A percentile compares a stretch with the other conserved stretches of the same genome.
phyloP scores from a whole-genome alignment of 2,888 invertebrate genomes.

The Chymomyza caudatula region DNA sequence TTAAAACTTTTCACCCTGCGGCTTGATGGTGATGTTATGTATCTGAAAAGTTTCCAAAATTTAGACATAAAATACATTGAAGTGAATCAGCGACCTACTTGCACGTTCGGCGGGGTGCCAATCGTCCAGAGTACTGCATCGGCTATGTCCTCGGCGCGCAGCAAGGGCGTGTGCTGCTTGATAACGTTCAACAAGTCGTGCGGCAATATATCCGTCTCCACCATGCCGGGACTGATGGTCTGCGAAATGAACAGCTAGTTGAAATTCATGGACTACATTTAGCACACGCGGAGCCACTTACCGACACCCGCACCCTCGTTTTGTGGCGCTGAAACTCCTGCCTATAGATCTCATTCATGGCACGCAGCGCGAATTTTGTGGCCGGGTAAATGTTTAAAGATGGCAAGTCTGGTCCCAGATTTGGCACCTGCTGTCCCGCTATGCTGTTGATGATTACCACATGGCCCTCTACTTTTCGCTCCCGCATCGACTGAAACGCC shows the following conservation, averaged over 20 bases:
- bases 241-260: conserved; percentile 27
- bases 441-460: conserved; percentile 79
- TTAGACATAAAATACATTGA: neutral
- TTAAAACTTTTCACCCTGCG: conserved; percentile 75
- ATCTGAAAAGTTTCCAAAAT: conserved; percentile 47
- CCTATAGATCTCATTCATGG: conserved; percentile 77
- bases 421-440: conserved; percentile 76
- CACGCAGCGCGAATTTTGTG: conserved; percentile 77
- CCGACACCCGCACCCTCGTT: conserved; percentile 75
- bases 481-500: conserved; percentile 79
- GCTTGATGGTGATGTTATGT: conserved; percentile 74
- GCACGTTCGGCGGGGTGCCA: conserved; percentile 73
- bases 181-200: conserved; percentile 62
- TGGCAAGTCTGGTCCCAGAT: conserved; percentile 70
- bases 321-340: conserved; percentile 75
- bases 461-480: conserved; percentile 78
- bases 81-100: conserved; percentile 49
- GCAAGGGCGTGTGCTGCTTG: conserved; percentile 70
- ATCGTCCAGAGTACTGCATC: conserved; percentile 75
- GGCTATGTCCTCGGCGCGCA: conserved; percentile 71
- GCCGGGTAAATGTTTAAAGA: conserved; percentile 77
- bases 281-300: conserved; percentile 41
- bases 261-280: neutral
- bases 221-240: conserved; percentile 75
- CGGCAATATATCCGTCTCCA: conserved; percentile 75